phyloP scores from a whole-genome alignment of 2,888 invertebrate species.

The Drosophila engyochracea region DNA sequence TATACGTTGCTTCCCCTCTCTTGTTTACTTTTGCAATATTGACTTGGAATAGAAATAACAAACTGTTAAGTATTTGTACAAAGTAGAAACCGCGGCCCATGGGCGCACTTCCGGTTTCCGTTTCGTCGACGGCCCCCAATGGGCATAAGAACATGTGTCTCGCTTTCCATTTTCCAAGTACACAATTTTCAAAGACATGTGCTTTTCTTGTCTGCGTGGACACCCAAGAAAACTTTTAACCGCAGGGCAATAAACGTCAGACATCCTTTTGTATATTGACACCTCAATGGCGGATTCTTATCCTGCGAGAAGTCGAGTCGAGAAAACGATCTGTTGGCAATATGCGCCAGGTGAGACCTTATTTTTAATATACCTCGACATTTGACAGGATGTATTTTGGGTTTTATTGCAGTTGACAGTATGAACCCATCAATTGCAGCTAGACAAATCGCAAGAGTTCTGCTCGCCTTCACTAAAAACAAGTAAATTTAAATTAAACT shows the following conservation, averaged over 20 bases:
- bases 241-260: constrained; percentile 76
- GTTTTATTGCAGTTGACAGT: constrained; percentile 49
- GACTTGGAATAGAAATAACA: constrained; percentile 67
- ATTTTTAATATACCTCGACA: constrained; percentile 26
- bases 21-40: constrained; percentile 74
- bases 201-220: constrained; percentile 34
- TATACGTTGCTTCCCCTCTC: background rate
- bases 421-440: constrained; percentile 10
- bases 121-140: constrained; percentile 10
- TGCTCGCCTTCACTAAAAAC: background rate
- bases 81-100: constrained; percentile 32
- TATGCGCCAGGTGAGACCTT: constrained; percentile 7
- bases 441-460: constrained; percentile 60
- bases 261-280: constrained; percentile 77
- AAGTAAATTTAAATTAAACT: background rate
- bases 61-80: constrained; percentile 68
- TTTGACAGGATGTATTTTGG: constrained; percentile 65
- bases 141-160: constrained; percentile 47
- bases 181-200: constrained; percentile 34
- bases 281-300: constrained; percentile 60
- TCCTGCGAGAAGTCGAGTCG: constrained; percentile 32
- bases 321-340: constrained; percentile 24
- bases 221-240: constrained; percentile 54
- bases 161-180: constrained; percentile 41
- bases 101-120: constrained; percentile 12